Evolutionary conservation across 1,140 invertebrate genomes (phyloP).

Genomic region (Carcinoscorpius rotundicauda): DNA sequence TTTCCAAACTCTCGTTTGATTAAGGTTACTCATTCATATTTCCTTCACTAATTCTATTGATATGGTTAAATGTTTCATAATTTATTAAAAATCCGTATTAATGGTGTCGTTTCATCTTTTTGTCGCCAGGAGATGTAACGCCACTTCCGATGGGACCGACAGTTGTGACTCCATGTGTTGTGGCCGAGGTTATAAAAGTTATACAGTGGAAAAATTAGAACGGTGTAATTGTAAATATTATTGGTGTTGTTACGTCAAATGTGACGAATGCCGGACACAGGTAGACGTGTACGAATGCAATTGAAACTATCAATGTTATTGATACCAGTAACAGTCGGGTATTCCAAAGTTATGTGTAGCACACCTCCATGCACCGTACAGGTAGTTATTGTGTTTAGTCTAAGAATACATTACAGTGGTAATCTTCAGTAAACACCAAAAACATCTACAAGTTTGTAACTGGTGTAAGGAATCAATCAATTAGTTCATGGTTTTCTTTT

Average conservation of each 20-base stretch:
- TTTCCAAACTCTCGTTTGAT: not conserved
- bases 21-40: not conserved
- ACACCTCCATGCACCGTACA: no score
- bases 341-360: no score
- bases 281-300: slow-evolving; percentile 56
- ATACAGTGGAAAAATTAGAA: slow-evolving; percentile 50
- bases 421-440: no score
- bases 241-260: slow-evolving; percentile 82
- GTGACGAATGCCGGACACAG: slow-evolving; percentile 58
- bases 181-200: slow-evolving; percentile 62
- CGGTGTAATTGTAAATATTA: slow-evolving; percentile 80
- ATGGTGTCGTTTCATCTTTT: not conserved
- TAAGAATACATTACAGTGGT: no score
- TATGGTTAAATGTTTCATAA: no score
- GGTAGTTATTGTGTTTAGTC: no score
- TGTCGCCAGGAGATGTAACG: slow-evolving; percentile 34
- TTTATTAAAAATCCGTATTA: no score
- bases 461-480: no score
- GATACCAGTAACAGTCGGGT: no score
- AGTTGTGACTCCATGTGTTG: slow-evolving; percentile 77
- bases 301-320: slow-evolving; percentile 30
- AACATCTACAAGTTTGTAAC: no score
- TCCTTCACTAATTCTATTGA: not conserved
- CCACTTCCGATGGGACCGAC: slow-evolving; percentile 38
- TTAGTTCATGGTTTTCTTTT: no score